These are phyloP conservation scores for Toxotes chatareus DNA, from an alignment of 2,113 vertebrate genomes.

Conservation along the genomic window DNA sequence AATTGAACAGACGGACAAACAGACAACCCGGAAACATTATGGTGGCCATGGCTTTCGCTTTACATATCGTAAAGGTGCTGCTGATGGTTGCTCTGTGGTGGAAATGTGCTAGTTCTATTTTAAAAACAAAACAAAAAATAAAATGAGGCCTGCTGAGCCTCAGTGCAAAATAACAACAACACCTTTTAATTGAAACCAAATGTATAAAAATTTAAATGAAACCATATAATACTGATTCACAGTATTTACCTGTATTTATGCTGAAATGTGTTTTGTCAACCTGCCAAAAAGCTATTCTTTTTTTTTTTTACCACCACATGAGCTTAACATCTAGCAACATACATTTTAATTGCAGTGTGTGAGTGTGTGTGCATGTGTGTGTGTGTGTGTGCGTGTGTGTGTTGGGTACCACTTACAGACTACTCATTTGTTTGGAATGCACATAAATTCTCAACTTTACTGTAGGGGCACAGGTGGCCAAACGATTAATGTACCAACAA, in stretches of 20 bases:
- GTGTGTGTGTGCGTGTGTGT: constrained; percentile 6
- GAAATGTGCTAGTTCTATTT: too few relatives aligned
- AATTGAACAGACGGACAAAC: too few relatives aligned
- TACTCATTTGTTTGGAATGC: constrained; percentile 82
- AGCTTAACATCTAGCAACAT: constrained; percentile 36
- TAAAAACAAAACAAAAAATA: too few relatives aligned
- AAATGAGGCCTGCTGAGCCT: neutral
- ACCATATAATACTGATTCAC: neutral
- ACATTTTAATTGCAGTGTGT: constrained; percentile 39
- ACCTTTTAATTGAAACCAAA: constrained; percentile 44
- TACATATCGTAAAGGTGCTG: too few relatives aligned
- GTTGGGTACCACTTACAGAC: constrained; percentile 41
- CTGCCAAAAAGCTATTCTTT: constrained; percentile 12
- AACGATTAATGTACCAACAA: constrained; percentile 76
- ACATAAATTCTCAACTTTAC: constrained; percentile 79
- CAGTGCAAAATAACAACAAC: constrained; percentile 18
- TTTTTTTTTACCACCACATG: constrained; percentile 12
- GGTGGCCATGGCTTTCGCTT: too few relatives aligned
- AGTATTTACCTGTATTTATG: too few relatives aligned
- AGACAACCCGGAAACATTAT: too few relatives aligned
- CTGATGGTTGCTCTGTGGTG: too few relatives aligned
- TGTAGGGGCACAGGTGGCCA: constrained; percentile 77
- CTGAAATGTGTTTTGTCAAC: neutral
- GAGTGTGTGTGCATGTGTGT: constrained; percentile 15
- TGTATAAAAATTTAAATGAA: neutral